Base-by-base conservation (phyloP, 2,888 invertebrate species). In the Ariolimax columbianus region DNA sequence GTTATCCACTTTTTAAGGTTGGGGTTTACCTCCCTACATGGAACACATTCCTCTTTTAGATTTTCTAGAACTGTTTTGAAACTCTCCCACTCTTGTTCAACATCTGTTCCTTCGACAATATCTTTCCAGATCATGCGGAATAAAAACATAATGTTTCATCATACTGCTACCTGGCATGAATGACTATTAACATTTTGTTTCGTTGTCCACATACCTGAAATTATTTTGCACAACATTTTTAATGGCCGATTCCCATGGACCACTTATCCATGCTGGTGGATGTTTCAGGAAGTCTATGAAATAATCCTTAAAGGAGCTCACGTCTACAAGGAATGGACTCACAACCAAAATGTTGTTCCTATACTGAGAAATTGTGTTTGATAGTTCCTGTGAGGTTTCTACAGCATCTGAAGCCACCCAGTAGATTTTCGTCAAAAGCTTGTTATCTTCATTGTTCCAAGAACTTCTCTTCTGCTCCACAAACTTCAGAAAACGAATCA, bases 401-500 rank as follows among this genome's bases (percentile, higher is more conserved):
- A 78, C 78, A n/a, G 78, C 78, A 51, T 83, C 83, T 30, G 78
- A 63, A 36, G 36, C 51, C 23, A 83, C 30, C 83, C 83, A 83
- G 59, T 70, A 75, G 38, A 83, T 36, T 33, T 77, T 77, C 2
- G 55, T 23, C 43, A 78, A 14, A 9, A 0, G 0, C 17, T 43
- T 7, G 7, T 4, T 7, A 38, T 38, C 30, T 11, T 14, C 51
- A 17, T 17, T 40, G 1, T 33, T 30, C 83, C 83, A 83, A 1
- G 1, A 51, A n/a, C 14, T 33, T 51, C 55, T 47, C 30, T 40
- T 51, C 17, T 23, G 0, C 14, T 77, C 33, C 3, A 85, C 77
- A 30, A 75, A 85, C 55, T 78, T 30, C 66, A 89, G 80, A 78
- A 91, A 83, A 43, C 40, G 63, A 30, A 38, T 40, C n/a, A 88